Conservation (phyloP, 2,113 vertebrate species). For the Syngnathoides biaculeatus region DNA sequence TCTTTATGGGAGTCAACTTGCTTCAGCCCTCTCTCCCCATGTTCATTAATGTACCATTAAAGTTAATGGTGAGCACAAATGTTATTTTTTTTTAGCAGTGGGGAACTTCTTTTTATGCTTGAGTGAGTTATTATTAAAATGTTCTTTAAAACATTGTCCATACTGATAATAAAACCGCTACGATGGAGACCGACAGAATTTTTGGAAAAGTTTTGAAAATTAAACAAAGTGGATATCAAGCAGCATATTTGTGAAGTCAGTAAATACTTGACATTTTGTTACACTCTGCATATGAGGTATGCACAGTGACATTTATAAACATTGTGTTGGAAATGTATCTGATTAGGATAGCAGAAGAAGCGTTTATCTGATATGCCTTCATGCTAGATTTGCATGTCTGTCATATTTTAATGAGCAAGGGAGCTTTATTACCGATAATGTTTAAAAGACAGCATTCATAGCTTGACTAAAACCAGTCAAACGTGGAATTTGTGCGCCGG, state of each 20-base stretch:
- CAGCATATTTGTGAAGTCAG: neutral
- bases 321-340: neutral
- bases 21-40: neutral
- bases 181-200: neutral
- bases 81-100: neutral
- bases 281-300: neutral
- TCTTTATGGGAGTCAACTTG: neutral
- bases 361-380: neutral
- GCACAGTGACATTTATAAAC: neutral
- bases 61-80: neutral
- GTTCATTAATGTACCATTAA: neutral
- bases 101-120: neutral
- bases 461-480: slow-evolving; percentile 8
- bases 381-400: neutral
- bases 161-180: neutral
- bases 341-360: neutral
- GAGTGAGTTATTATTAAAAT: neutral
- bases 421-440: slow-evolving; percentile 30
- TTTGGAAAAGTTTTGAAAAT: neutral
- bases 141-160: neutral
- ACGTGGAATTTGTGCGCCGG: slow-evolving; percentile 13
- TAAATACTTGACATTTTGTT: neutral
- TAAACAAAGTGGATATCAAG: neutral
- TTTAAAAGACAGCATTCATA: slow-evolving; percentile 6
- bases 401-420: neutral